Percentiles rank a stretch among this genome's conserved stretches.
phyloP scores from a whole-genome alignment of 2,113 vertebrate genomes.

The Gallinago media region DNA sequence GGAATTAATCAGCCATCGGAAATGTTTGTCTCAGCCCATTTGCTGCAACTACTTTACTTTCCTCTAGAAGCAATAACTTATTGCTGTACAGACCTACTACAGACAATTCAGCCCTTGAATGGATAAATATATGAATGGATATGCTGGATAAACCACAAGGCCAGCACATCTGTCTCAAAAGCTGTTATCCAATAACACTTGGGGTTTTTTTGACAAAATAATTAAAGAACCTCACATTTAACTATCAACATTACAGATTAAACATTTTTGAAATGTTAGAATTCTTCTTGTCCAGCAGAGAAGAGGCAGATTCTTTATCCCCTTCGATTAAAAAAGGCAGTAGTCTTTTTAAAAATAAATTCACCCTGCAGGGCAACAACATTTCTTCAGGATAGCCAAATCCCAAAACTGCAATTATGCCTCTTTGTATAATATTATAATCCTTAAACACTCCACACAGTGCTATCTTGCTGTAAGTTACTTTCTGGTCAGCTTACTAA shows the following conservation, averaged over 20 bases:
- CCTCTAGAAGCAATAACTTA: not conserved
- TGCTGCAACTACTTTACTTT: not conserved
- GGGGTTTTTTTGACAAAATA: not conserved
- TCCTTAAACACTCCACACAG: not conserved
- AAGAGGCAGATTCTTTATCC: not conserved
- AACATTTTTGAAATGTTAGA: not conserved
- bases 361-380: not conserved
- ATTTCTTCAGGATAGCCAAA: not conserved
- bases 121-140: not conserved
- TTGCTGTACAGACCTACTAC: not conserved
- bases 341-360: not conserved
- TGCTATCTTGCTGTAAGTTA: not conserved
- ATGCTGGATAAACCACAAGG: not conserved
- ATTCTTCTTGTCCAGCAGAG: not conserved
- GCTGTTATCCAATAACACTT: not conserved
- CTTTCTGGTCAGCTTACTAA: conserved; percentile 68
- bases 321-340: not conserved
- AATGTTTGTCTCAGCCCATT: not conserved
- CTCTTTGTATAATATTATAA: not conserved
- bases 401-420: not conserved
- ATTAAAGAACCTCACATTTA: not conserved
- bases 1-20: conserved; percentile 12
- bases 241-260: not conserved
- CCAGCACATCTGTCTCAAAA: not conserved
- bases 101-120: not conserved